phyloP scores from a whole-genome alignment of 2,888 invertebrate genomes.

The Apamea epomidion region DNA sequence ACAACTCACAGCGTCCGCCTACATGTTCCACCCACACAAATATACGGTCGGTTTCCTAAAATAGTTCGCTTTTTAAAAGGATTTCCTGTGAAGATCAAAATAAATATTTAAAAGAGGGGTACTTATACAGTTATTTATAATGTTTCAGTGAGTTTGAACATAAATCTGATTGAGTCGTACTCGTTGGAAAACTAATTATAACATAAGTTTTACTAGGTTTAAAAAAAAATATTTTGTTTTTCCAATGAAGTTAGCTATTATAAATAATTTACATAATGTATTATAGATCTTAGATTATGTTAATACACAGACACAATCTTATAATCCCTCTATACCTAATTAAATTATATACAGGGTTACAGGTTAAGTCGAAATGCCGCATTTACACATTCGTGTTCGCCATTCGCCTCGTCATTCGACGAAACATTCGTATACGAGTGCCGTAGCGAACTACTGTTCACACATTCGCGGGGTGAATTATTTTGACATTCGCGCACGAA shows the following conservation, averaged over 20 bases:
- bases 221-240: too few species aligned
- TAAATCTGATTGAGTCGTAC: neutral
- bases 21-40: constrained; percentile 58
- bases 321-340: neutral
- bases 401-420: too few species aligned
- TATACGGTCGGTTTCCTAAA: constrained; percentile 51
- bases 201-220: neutral
- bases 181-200: neutral
- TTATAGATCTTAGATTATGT: neutral
- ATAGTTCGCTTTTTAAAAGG: constrained; percentile 51
- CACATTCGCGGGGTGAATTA: too few species aligned
- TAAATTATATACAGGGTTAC: too few species aligned
- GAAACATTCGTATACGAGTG: too few species aligned
- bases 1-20: constrained; percentile 48
- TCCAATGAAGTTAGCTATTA: neutral
- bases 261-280: neutral
- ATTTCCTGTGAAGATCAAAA: constrained; percentile 52
- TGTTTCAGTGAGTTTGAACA: constrained; percentile 4
- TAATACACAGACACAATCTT: neutral
- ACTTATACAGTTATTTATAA: constrained; percentile 21
- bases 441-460: too few species aligned
- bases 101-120: constrained; percentile 18
- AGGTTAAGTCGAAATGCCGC: too few species aligned
- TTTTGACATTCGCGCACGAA: too few species aligned
- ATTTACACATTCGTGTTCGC: too few species aligned